phyloP scores from a whole-genome alignment of 2,888 invertebrate genomes.

The Eulithis prunata region DNA sequence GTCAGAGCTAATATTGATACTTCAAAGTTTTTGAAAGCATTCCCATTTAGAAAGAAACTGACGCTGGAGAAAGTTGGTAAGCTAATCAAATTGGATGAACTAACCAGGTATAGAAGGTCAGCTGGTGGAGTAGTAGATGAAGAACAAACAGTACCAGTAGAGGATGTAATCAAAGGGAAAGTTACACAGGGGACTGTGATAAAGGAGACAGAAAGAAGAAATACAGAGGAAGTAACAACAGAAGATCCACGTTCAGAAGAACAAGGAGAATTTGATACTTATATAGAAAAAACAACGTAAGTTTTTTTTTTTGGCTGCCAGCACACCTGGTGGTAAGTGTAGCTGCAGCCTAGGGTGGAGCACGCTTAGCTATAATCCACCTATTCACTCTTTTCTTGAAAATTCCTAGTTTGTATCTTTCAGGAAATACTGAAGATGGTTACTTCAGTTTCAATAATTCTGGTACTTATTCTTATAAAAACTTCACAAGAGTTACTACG shows the following conservation, averaged over 20 bases:
- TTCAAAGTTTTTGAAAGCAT: constrained; percentile 53
- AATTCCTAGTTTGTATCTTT: too few species aligned
- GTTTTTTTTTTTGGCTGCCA: constrained; percentile 51
- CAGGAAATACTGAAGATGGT: too few species aligned
- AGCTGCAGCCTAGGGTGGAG: too few species aligned
- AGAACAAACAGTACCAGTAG: constrained; percentile 36
- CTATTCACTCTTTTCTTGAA: too few species aligned
- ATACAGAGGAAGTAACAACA: background rate
- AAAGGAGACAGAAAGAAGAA: background rate
- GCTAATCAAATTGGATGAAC: constrained; percentile 61
- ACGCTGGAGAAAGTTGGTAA: constrained; percentile 69
- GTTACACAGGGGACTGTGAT: background rate
- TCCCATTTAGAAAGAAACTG: constrained; percentile 62
- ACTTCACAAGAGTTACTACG: too few species aligned
- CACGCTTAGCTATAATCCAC: too few species aligned
- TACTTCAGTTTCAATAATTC: too few species aligned
- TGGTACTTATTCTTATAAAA: too few species aligned
- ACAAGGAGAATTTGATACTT: constrained; percentile 52
- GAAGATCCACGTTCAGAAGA: constrained; percentile 7
- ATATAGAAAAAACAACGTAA: constrained; percentile 67
- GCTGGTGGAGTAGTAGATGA: constrained; percentile 11
- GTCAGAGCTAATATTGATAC: constrained; percentile 65
- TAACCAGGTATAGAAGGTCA: constrained; percentile 56
- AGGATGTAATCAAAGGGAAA: background rate
- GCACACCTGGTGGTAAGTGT: too few species aligned